Evolutionary conservation across 2,113 vertebrate genomes (phyloP).

Genomic region (Ceyx cyanopectus): DNA sequence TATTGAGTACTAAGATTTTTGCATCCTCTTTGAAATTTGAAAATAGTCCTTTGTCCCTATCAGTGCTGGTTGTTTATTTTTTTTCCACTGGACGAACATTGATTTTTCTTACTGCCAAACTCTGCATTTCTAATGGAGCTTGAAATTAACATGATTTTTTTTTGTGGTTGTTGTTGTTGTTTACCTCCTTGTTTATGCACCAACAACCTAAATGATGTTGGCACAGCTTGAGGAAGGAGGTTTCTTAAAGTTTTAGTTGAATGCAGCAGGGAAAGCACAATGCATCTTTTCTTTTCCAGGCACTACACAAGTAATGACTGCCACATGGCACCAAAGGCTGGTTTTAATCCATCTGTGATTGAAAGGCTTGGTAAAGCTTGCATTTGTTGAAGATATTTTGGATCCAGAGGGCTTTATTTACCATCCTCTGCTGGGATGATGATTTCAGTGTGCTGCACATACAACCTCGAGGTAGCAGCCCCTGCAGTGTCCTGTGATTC

Average conservation of each 20-base stretch:
- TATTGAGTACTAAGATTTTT: conserved; percentile 27
- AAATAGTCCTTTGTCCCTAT: conserved; percentile 7
- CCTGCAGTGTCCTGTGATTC: neutral
- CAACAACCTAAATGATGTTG: conserved; percentile 43
- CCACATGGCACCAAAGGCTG: neutral
- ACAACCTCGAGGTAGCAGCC: neutral
- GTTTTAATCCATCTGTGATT: neutral
- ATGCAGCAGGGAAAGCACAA: neutral
- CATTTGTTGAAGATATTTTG: conserved; percentile 13
- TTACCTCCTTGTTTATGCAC: conserved; percentile 55
- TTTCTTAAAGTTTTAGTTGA: conserved; percentile 46
- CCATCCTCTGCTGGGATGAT: neutral
- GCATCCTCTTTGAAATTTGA: conserved; percentile 23
- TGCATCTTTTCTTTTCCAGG: neutral
- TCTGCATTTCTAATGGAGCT: conserved; percentile 74
- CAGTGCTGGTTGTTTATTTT: neutral
- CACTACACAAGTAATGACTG: neutral
- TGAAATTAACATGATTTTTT: conserved; percentile 72
- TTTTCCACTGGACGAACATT: conserved; percentile 69
- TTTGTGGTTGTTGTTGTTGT: conserved; percentile 46
- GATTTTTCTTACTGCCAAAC: conserved; percentile 70
- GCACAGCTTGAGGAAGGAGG: conserved; percentile 25
- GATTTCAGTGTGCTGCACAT: neutral
- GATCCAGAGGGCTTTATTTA: neutral
- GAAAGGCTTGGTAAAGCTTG: neutral